A percentile compares a stretch with the other conserved stretches of the same genome.
phyloP scores from a whole-genome alignment of 2,888 invertebrate species.

The Yponomeuta plumbellus region DNA sequence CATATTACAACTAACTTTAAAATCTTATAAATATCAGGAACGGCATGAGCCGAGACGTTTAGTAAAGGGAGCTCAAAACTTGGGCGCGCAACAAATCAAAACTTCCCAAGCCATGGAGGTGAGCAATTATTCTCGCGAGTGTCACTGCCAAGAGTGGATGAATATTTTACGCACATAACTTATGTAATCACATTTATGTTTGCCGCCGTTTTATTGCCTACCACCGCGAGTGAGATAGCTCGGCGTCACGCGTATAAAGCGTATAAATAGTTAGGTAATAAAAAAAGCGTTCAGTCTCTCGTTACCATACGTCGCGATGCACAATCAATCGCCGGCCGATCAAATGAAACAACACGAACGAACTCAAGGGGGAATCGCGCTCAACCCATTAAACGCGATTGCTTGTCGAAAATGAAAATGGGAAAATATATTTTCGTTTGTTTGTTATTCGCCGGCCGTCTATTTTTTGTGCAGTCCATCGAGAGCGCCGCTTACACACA shows the following conservation, averaged over 20 bases:
- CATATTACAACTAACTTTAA: too few species aligned
- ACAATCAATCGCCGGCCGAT: conserved; percentile 51
- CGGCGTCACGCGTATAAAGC: too few species aligned
- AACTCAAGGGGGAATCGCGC: conserved; percentile 68
- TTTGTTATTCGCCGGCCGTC: conserved; percentile 55
- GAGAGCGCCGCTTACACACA: conserved; percentile 59
- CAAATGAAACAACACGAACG: conserved; percentile 66
- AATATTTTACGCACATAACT: conserved; percentile 13
- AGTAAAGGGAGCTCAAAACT: background rate
- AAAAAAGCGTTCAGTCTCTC: conserved; percentile 18
- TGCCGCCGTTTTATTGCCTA: conserved; percentile 9
- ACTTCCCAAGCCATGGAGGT: conserved; percentile 6
- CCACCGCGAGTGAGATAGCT: background rate
- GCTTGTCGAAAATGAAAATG: conserved; percentile 73
- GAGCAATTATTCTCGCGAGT: conserved; percentile 10
- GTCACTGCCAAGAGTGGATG: conserved; percentile 10
- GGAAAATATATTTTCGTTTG: conserved; percentile 66
- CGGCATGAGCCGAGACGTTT: background rate
- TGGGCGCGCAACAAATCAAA: conserved; percentile 10
- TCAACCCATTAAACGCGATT: conserved; percentile 69
- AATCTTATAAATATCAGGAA: background rate
- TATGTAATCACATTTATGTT: conserved; percentile 8
- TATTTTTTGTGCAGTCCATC: conserved; percentile 60
- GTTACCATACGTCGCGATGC: conserved; percentile 37
- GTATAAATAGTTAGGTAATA: too few species aligned